A percentile compares a stretch with the other conserved stretches of the same genome.
phyloP scores from a whole-genome alignment of 2,113 vertebrate genomes.

The Ictidomys tridecemlineatus region DNA sequence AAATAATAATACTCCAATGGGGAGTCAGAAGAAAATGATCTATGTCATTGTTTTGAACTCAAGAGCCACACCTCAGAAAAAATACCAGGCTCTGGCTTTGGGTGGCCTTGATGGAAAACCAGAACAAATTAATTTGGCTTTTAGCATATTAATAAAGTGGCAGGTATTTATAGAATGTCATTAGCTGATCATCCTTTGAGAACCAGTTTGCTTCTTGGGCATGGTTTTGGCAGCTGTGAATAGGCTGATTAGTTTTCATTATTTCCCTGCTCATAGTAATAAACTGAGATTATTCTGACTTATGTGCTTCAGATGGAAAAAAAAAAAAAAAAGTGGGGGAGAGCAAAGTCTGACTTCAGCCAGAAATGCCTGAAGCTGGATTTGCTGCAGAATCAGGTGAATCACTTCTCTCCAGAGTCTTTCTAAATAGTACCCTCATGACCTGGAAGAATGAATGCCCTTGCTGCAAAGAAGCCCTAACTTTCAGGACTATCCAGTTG shows the following conservation, averaged over 20 bases:
- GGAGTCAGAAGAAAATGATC: slow-evolving; percentile 34
- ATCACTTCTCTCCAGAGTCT: background rate
- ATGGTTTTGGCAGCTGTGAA: slow-evolving; percentile 37
- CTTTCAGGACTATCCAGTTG: background rate
- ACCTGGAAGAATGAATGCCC: background rate
- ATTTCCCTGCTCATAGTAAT: background rate
- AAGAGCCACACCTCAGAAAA: slow-evolving; percentile 44
- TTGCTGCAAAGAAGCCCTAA: background rate
- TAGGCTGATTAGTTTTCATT: background rate
- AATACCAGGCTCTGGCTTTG: background rate
- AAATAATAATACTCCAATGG: background rate
- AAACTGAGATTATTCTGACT: slow-evolving; percentile 5
- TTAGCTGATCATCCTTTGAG: slow-evolving; percentile 56
- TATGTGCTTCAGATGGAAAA: background rate
- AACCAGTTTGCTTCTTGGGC: slow-evolving; percentile 54
- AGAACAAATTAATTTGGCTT: slow-evolving; percentile 56
- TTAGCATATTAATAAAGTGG: slow-evolving; percentile 54
- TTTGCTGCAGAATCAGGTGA: background rate
- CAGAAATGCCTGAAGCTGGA: background rate
- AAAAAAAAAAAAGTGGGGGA: background rate
- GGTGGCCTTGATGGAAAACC: slow-evolving; percentile 33
- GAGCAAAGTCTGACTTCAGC: background rate
- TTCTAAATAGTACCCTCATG: background rate
- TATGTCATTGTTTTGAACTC: background rate
- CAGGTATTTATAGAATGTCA: slow-evolving; percentile 63